Evolutionary conservation across 2,797 vertebrate genomes (phyloP).

Genomic region (Poecilia gillii): DNA sequence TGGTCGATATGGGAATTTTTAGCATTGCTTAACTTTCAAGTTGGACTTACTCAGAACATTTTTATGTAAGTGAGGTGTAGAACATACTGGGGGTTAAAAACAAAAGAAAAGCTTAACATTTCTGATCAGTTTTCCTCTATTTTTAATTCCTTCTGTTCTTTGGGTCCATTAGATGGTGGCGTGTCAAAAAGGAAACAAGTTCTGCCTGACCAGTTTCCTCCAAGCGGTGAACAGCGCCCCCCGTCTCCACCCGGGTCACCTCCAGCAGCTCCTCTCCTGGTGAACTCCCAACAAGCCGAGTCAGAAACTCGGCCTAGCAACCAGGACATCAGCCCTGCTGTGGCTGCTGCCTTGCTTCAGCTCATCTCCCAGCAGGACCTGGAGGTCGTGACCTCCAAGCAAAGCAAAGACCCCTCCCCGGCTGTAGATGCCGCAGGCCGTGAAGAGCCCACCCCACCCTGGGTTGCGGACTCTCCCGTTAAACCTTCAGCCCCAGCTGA

Average conservation of each 20-base stretch:
- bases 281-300: slow-evolving; percentile 40
- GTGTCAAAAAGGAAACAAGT: slow-evolving; percentile 83
- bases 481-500: slow-evolving; percentile 80
- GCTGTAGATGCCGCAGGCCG: slow-evolving; percentile 58
- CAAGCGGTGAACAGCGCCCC: slow-evolving; percentile 86
- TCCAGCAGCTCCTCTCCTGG: slow-evolving; percentile 72
- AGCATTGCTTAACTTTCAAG: slow-evolving; percentile 1
- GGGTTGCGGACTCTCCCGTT: slow-evolving; percentile 78
- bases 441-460: slow-evolving; percentile 58
- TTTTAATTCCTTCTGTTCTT: slow-evolving; percentile 48
- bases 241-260: slow-evolving; percentile 88
- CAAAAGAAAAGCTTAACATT: background rate
- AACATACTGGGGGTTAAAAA: background rate
- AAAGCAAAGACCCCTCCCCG: slow-evolving; percentile 56
- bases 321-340: slow-evolving; percentile 87
- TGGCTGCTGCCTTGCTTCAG: slow-evolving; percentile 92
- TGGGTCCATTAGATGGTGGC: slow-evolving; percentile 72
- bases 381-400: slow-evolving; percentile 73
- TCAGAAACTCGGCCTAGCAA: slow-evolving; percentile 72
- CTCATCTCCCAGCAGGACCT: slow-evolving; percentile 90
- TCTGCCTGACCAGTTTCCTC: slow-evolving; percentile 78
- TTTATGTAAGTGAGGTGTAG: background rate
- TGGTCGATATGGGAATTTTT: slow-evolving; percentile 61
- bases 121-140: background rate
- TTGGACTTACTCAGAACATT: background rate